Evolutionary conservation across 2,888 invertebrate species (phyloP).

Genomic region (Chaetoderma sp.): DNA sequence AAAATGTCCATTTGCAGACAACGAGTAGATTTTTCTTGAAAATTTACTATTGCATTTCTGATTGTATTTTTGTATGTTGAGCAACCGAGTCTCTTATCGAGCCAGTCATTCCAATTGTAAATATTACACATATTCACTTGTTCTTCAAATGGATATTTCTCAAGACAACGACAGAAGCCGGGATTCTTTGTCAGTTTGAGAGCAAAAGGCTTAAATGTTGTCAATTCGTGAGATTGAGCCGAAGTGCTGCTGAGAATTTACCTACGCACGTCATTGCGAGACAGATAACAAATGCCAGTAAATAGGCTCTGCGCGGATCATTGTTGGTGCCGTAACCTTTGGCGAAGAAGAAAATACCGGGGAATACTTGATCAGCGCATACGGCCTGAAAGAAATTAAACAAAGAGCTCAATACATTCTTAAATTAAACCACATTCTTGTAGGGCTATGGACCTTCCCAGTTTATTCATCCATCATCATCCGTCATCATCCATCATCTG

Average conservation of each 20-base stretch:
- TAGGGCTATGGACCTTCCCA: no score
- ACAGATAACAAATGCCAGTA: conserved; percentile 90
- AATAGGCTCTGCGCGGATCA: conserved; percentile 86
- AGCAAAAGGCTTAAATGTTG: no score
- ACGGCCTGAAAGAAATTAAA: conserved; percentile 76
- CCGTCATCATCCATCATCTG: no score
- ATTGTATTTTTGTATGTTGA: no score
- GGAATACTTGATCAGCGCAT: conserved; percentile 94
- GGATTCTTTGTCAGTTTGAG: not conserved
- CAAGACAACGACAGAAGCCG: not conserved
- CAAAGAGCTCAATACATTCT: not conserved
- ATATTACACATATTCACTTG: no score
- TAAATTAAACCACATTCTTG: not conserved
- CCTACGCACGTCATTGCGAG: conserved; percentile 88
- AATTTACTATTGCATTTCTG: no score
- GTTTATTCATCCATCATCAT: no score
- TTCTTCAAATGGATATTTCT: no score
- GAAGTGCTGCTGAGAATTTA: conserved; percentile 67
- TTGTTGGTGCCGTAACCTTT: conserved; percentile 74
- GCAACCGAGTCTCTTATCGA: no score
- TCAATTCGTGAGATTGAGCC: not conserved
- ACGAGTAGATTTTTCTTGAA: no score
- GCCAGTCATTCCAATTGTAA: not conserved
- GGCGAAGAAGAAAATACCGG: conserved; percentile 88
- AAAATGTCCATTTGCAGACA: no score